A percentile compares a stretch with the other conserved stretches of the same genome.
These are phyloP conservation scores for Cryptotermes secundus DNA, from an alignment of 1,140 invertebrate genomes.

Conservation along the genomic window DNA sequence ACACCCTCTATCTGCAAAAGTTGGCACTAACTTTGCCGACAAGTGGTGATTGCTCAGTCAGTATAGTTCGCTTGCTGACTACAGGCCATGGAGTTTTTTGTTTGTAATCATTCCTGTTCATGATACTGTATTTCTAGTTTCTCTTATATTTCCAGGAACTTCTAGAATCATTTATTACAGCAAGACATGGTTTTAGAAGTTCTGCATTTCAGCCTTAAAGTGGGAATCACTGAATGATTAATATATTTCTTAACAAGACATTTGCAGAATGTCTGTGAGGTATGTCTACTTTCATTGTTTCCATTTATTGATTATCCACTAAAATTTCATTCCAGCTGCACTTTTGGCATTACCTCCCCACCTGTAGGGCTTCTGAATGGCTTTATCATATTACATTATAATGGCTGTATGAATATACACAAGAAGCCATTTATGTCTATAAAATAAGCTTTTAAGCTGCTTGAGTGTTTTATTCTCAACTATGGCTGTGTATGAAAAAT, in stretches of 20 bases:
- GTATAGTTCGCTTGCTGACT: too few relatives aligned
- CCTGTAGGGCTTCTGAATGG: not conserved
- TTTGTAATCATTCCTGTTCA: too few relatives aligned
- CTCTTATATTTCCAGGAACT: too few relatives aligned
- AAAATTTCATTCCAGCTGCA: not conserved
- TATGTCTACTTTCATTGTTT: not conserved
- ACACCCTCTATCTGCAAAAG: too few relatives aligned
- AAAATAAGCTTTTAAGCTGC: not conserved
- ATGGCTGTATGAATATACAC: not conserved
- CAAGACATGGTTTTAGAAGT: too few relatives aligned
- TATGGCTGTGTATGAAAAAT: constrained; percentile 1
- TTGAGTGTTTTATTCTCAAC: not conserved
- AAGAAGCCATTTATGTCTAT: too few relatives aligned
- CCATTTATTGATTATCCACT: not conserved
- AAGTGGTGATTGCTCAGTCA: too few relatives aligned
- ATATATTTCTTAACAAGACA: not conserved
- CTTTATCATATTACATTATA: not conserved
- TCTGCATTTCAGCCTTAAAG: too few relatives aligned
- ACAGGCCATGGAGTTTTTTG: too few relatives aligned
- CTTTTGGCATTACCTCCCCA: not conserved
- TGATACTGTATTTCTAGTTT: too few relatives aligned
- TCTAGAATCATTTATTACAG: too few relatives aligned
- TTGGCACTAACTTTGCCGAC: too few relatives aligned
- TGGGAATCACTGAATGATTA: not conserved
- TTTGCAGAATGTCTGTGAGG: not conserved